Base-by-base conservation (phyloP, 2,797 vertebrate species). In the Phaenicophaeus curvirostris region DNA sequence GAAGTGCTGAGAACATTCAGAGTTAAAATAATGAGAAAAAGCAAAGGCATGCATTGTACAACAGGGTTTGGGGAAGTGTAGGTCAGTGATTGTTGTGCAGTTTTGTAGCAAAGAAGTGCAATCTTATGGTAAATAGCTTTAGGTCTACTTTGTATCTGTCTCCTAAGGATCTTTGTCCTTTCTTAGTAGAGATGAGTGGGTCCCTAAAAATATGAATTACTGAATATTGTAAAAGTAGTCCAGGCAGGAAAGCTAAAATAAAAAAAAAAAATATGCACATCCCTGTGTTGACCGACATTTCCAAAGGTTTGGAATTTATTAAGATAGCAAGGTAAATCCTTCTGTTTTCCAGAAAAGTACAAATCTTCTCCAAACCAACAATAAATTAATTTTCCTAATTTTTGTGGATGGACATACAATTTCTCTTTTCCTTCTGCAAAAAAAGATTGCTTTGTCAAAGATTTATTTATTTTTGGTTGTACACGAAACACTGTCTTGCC, bases 311-410 rank as follows among this genome's bases (percentile, higher is more conserved):
- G 85, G 83, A 93, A 92, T 93, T 78, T 80, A 73, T 92, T 90
- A 90, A 73, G 72, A 90, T 85, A 95, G 89, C 76, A 92, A 92
- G 78, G 54, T 9, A 91, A 95, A 92, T 81, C 68, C 80, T 82
- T 92, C 69, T 93, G 50, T 94, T 94, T 93, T 89, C 35, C 65
- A 95, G 85, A 92, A 92, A 93, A 51, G 57, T 95, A 89, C 65
- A 90, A 77, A 87, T 89, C 89, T 84, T 85, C 41, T 91, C 28
- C 42, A 35, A 87, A 21, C 46, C 20, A 94, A 83, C 54, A 83
- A 91, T 93, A 96, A 95, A 95, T 94, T 95, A 83, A 74, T 89
- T 90, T 89, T 85, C 69, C 11, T 92, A 78, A 73, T 87, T 85
- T 95, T 91, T 78, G 62, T 55, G 21, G 69, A 76, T 59, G 31